Conservation (phyloP, 2,113 vertebrate species). For the Aegotheles bennettii region DNA sequence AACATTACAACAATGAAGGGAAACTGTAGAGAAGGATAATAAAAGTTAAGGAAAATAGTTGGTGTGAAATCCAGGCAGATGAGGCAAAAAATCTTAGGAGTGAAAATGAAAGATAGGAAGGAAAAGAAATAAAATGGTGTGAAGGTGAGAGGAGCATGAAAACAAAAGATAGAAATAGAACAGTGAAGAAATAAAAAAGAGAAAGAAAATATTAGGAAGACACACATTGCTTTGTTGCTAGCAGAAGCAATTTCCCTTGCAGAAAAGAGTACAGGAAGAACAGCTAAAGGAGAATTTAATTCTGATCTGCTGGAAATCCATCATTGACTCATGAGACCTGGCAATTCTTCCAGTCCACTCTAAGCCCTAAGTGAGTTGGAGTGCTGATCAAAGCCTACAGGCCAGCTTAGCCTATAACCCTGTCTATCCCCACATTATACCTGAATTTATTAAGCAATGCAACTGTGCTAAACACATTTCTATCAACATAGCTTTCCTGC, state of each 20-base stretch:
- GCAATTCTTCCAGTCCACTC: conserved; percentile 47
- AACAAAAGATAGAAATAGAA: neutral
- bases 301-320: conserved; percentile 55
- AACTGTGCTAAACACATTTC: conserved; percentile 1
- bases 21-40: neutral
- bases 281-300: conserved; percentile 56
- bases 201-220: neutral
- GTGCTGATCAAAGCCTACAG: conserved; percentile 58
- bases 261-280: conserved; percentile 12
- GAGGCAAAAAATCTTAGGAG: neutral
- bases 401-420: conserved; percentile 61
- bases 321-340: conserved; percentile 38
- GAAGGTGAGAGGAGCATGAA: neutral
- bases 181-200: neutral
- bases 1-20: neutral
- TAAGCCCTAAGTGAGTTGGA: conserved; percentile 51
- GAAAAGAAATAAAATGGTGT: neutral
- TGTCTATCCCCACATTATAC: conserved; percentile 46
- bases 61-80: neutral
- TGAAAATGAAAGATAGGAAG: neutral
- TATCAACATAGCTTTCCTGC: conserved; percentile 13
- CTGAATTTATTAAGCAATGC: conserved; percentile 49
- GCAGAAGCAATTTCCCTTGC: conserved; percentile 6
- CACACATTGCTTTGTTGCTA: neutral
- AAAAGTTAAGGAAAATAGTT: neutral